A percentile compares a stretch with the other conserved stretches of the same genome.
These are phyloP conservation scores for Tyria jacobaeae DNA, from an alignment of 2,888 invertebrate species.

Conservation along the genomic window DNA sequence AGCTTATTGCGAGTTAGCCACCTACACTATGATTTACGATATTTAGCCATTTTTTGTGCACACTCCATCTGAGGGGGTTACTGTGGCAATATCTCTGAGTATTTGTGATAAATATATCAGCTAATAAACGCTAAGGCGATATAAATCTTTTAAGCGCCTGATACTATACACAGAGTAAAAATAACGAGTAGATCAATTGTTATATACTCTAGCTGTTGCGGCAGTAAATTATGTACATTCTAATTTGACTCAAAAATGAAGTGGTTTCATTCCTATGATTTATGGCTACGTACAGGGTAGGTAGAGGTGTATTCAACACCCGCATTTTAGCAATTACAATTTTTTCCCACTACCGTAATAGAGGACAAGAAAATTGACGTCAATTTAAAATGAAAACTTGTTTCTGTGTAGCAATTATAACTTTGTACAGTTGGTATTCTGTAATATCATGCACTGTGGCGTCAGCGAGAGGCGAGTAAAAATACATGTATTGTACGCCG, in stretches of 20 bases:
- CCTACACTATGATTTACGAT: conserved; percentile 67
- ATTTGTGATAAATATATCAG: conserved; percentile 80
- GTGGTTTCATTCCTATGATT: too few species aligned
- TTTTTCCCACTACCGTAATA: too few species aligned
- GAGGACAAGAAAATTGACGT: too few species aligned
- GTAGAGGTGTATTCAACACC: too few species aligned
- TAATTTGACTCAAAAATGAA: too few species aligned
- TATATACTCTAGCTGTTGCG: not conserved
- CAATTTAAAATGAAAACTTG: too few species aligned
- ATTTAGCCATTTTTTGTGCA: conserved; percentile 57
- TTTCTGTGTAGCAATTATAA: too few species aligned
- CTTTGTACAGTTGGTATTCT: conserved; percentile 12
- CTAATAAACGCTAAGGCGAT: conserved; percentile 81
- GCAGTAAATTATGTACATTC: too few species aligned
- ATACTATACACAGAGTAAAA: conserved; percentile 43
- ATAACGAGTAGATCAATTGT: conserved; percentile 35
- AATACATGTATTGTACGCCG: conserved; percentile 46
- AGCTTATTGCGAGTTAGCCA: conserved; percentile 55
- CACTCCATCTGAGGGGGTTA: conserved; percentile 57
- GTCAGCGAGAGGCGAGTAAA: conserved; percentile 43
- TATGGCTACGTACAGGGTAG: too few species aligned
- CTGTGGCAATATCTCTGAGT: conserved; percentile 76
- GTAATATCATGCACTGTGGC: conserved; percentile 21
- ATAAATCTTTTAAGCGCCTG: conserved; percentile 76
- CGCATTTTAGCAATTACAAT: too few species aligned